phyloP scores from a whole-genome alignment of 2,113 vertebrate species.

The Cottus gobio region DNA sequence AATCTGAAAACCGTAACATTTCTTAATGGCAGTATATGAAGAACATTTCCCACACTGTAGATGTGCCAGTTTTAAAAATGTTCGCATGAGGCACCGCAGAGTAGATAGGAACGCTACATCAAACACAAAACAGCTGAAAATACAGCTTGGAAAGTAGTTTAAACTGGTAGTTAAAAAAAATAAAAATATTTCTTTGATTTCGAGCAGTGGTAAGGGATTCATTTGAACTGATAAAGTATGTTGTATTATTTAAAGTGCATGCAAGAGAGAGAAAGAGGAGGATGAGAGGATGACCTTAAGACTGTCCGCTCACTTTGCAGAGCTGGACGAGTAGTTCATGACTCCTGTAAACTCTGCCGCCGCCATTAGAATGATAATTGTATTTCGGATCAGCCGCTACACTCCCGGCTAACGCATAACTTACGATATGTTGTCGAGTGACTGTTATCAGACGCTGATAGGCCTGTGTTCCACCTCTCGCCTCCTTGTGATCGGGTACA shows the following conservation, averaged over 20 bases:
- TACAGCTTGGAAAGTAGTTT: not conserved
- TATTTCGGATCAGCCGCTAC: conserved; percentile 15
- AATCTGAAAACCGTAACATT: not conserved
- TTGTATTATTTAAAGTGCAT: conserved; percentile 10
- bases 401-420: conserved; percentile 7
- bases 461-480: conserved; percentile 36
- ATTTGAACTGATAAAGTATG: not conserved
- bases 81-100: not conserved
- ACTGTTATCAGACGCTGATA: conserved; percentile 13
- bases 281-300: conserved; percentile 30
- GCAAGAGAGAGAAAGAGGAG: not conserved
- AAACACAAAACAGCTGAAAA: not conserved
- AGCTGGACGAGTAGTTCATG: conserved; percentile 39
- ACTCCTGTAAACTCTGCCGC: conserved; percentile 42
- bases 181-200: not conserved
- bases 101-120: not conserved
- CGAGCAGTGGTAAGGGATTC: not conserved
- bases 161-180: not conserved
- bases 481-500: conserved; percentile 39
- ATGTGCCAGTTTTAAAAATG: not conserved
- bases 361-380: conserved; percentile 48
- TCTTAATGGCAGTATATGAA: not conserved
- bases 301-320: conserved; percentile 20
- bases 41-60: not conserved
- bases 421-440: conserved; percentile 22